phyloP scores from a whole-genome alignment of 2,888 invertebrate genomes.

The Tetrapedia diversipes region DNA sequence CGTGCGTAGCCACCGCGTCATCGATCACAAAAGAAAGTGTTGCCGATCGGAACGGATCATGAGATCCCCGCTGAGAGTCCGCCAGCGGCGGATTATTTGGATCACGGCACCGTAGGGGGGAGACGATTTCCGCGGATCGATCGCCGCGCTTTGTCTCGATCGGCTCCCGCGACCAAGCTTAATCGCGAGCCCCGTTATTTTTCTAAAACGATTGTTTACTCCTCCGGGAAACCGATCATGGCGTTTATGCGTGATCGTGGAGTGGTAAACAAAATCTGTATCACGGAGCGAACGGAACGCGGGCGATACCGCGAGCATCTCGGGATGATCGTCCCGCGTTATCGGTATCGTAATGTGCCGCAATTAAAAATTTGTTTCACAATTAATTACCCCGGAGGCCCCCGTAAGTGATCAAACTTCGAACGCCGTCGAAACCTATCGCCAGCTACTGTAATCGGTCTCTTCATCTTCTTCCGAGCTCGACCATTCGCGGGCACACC shows the following conservation, averaged over 20 bases:
- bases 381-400: conserved; percentile 46
- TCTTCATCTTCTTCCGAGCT: too few relatives aligned
- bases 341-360: conserved; percentile 36
- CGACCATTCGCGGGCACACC: too few relatives aligned
- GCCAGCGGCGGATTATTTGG: not conserved
- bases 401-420: not conserved
- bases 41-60: not conserved
- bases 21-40: conserved; percentile 1
- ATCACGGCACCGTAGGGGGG: not conserved
- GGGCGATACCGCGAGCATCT: conserved; percentile 43
- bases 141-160: not conserved
- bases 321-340: conserved; percentile 28
- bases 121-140: not conserved
- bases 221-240: conserved; percentile 66
- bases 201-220: conserved; percentile 69
- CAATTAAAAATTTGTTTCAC: conserved; percentile 59
- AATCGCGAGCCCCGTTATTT: conserved; percentile 60
- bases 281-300: conserved; percentile 46
- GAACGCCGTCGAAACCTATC: not conserved
- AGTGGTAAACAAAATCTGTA: conserved; percentile 76
- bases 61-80: not conserved
- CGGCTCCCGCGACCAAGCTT: conserved; percentile 16
- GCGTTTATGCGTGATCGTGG: conserved; percentile 74
- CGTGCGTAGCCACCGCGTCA: conserved; percentile 31
- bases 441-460: too few relatives aligned